A percentile compares a stretch with the other conserved stretches of the same genome.
Conservation (phyloP, 2,888 invertebrate species). For the Pyrochroa serraticornis region DNA sequence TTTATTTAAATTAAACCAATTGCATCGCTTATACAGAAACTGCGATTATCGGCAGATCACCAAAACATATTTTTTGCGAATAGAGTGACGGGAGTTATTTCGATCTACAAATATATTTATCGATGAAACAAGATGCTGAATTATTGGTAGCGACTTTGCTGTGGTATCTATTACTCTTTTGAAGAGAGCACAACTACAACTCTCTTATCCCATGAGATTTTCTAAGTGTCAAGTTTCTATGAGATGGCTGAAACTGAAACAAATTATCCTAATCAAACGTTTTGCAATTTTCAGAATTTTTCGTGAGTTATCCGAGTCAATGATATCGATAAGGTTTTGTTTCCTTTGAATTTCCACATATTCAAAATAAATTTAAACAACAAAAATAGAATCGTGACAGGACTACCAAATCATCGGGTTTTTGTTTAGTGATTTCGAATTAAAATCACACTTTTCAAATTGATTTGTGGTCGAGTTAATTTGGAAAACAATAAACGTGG, state of each 20-base stretch:
- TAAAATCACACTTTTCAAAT: not conserved
- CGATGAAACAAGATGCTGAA: conserved; percentile 17
- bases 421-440: conserved; percentile 20
- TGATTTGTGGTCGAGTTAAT: not conserved
- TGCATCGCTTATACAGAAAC: conserved; percentile 11
- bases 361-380: conserved; percentile 24
- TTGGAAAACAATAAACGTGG: not conserved
- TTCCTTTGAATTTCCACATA: conserved; percentile 22
- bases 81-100: not conserved
- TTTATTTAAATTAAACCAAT: conserved; percentile 36
- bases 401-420: conserved; percentile 11
- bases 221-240: conserved; percentile 24
- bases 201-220: conserved; percentile 22
- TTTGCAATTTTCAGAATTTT: conserved; percentile 22
- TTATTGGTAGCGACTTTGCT: conserved; percentile 10
- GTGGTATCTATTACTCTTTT: conserved; percentile 21
- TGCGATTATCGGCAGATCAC: not conserved
- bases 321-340: conserved; percentile 13
- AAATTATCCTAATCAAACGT: conserved; percentile 26
- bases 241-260: conserved; percentile 22
- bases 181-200: conserved; percentile 10
- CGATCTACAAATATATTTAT: conserved; percentile 11
- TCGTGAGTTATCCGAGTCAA: conserved; percentile 14
- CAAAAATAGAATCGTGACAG: conserved; percentile 22
- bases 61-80: not conserved